A percentile compares a stretch with the other conserved stretches of the same genome.
phyloP scores from a whole-genome alignment of 2,888 invertebrate genomes.

The Nemotelus nigrinus region DNA sequence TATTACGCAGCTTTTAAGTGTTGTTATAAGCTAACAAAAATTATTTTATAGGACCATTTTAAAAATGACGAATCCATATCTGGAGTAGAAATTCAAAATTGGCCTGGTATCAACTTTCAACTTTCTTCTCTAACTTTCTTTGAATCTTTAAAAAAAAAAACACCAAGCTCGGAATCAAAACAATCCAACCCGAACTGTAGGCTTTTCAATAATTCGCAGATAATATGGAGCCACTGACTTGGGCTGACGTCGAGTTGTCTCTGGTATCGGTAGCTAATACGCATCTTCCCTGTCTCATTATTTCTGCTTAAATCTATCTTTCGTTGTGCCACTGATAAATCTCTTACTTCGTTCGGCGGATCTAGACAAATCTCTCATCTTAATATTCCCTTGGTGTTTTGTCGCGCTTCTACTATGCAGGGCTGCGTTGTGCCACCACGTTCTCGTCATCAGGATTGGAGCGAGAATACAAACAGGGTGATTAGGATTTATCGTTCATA shows the following conservation, averaged over 20 bases:
- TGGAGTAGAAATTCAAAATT: too few relatives aligned
- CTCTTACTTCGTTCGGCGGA: conserved; percentile 46
- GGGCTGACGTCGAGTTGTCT: background rate
- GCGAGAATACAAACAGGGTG: conserved; percentile 47
- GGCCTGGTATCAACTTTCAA: too few relatives aligned
- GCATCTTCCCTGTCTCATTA: conserved; percentile 49
- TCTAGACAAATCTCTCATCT: conserved; percentile 49
- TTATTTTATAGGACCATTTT: too few relatives aligned
- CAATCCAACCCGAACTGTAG: background rate
- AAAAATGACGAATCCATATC: too few relatives aligned
- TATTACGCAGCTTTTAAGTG: too few relatives aligned
- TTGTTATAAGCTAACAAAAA: too few relatives aligned
- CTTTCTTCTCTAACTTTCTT: too few relatives aligned
- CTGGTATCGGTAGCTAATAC: conserved; percentile 48
- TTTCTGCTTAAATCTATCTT: conserved; percentile 51
- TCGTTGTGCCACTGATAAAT: conserved; percentile 50
- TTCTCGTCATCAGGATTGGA: conserved; percentile 41
- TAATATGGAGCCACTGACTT: background rate
- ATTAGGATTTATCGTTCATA: conserved; percentile 48
- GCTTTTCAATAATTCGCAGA: background rate
- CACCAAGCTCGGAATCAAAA: background rate
- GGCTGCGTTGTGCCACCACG: background rate
- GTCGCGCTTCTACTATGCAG: background rate
- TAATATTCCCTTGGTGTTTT: conserved; percentile 44
- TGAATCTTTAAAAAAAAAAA: background rate